Evolutionary conservation across 2,113 vertebrate genomes (phyloP).

Genomic region (Empidonax traillii): DNA sequence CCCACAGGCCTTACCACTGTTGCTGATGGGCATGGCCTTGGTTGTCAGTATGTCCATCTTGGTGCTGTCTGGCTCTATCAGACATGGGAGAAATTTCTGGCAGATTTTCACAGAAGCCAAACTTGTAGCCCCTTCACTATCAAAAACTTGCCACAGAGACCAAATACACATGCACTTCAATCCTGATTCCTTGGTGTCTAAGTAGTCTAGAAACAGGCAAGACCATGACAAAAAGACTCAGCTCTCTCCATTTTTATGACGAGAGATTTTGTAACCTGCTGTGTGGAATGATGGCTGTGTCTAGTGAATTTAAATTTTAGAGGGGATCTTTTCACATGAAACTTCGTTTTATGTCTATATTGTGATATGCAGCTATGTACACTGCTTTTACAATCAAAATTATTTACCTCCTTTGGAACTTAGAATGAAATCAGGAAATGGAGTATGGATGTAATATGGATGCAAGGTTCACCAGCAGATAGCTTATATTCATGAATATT

Average conservation of each 20-base stretch:
- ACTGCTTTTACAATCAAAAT: neutral
- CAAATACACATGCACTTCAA: neutral
- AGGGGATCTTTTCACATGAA: neutral
- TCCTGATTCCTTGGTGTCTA: neutral
- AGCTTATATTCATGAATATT: neutral
- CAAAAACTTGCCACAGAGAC: neutral
- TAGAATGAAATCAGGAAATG: neutral
- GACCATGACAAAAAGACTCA: neutral
- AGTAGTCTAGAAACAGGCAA: neutral
- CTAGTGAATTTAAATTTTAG: neutral
- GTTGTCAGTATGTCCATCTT: rapidly evolving
- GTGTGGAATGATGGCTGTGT: neutral
- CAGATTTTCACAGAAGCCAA: neutral
- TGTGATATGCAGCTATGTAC: neutral
- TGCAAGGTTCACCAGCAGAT: neutral
- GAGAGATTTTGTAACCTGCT: neutral
- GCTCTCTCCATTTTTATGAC: rapidly evolving
- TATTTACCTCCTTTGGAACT: neutral
- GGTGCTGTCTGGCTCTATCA: rapidly evolving
- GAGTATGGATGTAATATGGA: neutral
- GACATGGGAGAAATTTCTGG: neutral
- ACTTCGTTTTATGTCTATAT: neutral
- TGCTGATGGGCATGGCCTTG: neutral
- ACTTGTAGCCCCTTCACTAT: rapidly evolving
- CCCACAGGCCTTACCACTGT: rapidly evolving